A percentile compares a stretch with the other conserved stretches of the same genome.
These are phyloP conservation scores for Malacoctenus gilli DNA, from an alignment of 2,797 vertebrate species.

Conservation along the genomic window DNA sequence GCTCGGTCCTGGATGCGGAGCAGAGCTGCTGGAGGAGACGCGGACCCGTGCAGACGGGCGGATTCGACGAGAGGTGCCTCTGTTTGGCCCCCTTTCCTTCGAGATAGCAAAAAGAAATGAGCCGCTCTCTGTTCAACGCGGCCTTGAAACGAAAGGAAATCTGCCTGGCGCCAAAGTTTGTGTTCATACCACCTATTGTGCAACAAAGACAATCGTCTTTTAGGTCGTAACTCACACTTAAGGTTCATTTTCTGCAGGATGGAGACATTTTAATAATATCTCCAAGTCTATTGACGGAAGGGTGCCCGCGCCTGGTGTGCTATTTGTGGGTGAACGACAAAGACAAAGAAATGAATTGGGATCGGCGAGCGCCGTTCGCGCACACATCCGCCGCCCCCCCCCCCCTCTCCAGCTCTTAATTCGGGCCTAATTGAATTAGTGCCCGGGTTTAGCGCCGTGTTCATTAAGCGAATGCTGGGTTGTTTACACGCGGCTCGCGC, in stretches of 20 bases:
- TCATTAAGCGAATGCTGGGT: constrained; percentile 76
- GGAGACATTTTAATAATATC: too few species aligned
- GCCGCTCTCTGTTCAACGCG: too few species aligned
- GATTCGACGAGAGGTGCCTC: too few species aligned
- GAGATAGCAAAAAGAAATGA: too few species aligned
- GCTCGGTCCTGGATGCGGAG: constrained; percentile 28
- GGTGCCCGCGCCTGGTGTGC: constrained; percentile 17
- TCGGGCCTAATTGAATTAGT: constrained; percentile 75
- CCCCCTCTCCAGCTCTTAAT: constrained; percentile 57
- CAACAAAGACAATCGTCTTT: too few species aligned
- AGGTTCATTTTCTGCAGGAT: too few species aligned
- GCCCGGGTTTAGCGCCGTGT: constrained; percentile 65
- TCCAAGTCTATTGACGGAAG: too few species aligned
- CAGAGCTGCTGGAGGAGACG: constrained; percentile 26
- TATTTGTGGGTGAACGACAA: constrained; percentile 24
- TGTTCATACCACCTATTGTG: too few species aligned
- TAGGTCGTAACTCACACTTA: too few species aligned
- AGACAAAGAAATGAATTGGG: constrained; percentile 49
- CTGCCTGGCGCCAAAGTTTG: too few species aligned
- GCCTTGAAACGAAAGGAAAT: too few species aligned
- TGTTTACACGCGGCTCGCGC: constrained; percentile 67
- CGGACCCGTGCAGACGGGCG: constrained; percentile 9
- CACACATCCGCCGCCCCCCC: constrained; percentile 40
- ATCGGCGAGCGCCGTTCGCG: constrained; percentile 40
- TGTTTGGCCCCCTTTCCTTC: too few species aligned